Percentiles rank a stretch among this genome's conserved stretches.
phyloP scores from a whole-genome alignment of 2,888 invertebrate species.

The Agonopterix heracliana region DNA sequence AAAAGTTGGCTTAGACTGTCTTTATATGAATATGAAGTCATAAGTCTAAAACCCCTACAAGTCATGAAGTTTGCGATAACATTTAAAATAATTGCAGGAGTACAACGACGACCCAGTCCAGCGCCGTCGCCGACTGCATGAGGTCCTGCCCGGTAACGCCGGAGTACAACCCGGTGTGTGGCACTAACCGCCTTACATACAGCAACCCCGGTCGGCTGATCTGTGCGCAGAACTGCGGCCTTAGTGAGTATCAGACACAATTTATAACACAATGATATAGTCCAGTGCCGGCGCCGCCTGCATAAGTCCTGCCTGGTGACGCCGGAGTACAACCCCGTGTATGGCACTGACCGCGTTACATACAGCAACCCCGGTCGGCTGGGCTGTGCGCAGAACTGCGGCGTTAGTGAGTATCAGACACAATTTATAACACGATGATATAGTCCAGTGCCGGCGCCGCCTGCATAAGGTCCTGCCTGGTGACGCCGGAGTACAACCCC shows the following conservation, averaged over 20 bases:
- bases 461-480: slow-evolving; percentile 38
- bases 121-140: background rate
- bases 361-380: slow-evolving; percentile 52
- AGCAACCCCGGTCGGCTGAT: slow-evolving; percentile 42
- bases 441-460: too few species aligned
- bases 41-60: too few species aligned
- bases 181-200: slow-evolving; percentile 50
- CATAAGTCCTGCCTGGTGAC: background rate
- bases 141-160: background rate
- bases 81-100: background rate
- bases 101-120: slow-evolving; percentile 1
- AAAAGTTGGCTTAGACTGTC: too few species aligned
- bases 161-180: slow-evolving; percentile 61
- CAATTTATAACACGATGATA: too few species aligned
- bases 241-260: slow-evolving; percentile 37
- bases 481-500: slow-evolving; percentile 53
- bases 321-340: slow-evolving; percentile 54
- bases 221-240: slow-evolving; percentile 57
- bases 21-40: too few species aligned
- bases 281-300: background rate
- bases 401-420: slow-evolving; percentile 44
- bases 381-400: slow-evolving; percentile 53
- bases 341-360: slow-evolving; percentile 50
- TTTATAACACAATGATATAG: too few species aligned
- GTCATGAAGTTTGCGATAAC: too few species aligned